A percentile compares a stretch with the other conserved stretches of the same genome.
phyloP scores from a whole-genome alignment of 2,113 vertebrate species.

The Riparia riparia region DNA sequence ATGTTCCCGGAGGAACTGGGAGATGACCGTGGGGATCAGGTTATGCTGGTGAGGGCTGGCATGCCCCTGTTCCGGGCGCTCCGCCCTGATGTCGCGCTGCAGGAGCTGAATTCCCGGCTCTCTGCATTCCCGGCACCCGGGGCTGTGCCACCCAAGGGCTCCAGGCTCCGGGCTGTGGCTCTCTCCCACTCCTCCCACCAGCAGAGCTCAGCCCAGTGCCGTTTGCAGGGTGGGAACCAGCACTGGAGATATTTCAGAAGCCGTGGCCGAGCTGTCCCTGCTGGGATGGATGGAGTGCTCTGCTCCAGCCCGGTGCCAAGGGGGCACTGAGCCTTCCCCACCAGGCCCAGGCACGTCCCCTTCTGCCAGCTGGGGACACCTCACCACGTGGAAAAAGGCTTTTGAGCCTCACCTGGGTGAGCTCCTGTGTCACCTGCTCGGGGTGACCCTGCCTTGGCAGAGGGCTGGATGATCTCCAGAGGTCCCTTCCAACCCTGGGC shows the following conservation, averaged over 20 bases:
- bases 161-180: neutral
- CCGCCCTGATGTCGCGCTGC: fast-evolving
- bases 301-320: neutral
- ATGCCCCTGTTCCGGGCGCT: neutral
- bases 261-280: neutral
- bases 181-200: neutral
- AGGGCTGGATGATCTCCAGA: neutral
- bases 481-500: no score
- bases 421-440: neutral
- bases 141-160: neutral
- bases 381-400: neutral
- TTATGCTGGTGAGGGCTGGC: neutral
- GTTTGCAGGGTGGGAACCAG: neutral
- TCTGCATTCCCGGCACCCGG: neutral
- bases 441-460: neutral
- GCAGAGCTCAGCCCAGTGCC: fast-evolving
- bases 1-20: neutral
- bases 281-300: fast-evolving
- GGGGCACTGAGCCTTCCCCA: neutral
- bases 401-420: neutral
- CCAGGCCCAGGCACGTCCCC: neutral
- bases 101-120: neutral
- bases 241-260: neutral
- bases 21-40: neutral
- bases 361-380: neutral